Conservation (phyloP, 2,113 vertebrate genomes). For the Hypocryptadius cinnamomeus region DNA sequence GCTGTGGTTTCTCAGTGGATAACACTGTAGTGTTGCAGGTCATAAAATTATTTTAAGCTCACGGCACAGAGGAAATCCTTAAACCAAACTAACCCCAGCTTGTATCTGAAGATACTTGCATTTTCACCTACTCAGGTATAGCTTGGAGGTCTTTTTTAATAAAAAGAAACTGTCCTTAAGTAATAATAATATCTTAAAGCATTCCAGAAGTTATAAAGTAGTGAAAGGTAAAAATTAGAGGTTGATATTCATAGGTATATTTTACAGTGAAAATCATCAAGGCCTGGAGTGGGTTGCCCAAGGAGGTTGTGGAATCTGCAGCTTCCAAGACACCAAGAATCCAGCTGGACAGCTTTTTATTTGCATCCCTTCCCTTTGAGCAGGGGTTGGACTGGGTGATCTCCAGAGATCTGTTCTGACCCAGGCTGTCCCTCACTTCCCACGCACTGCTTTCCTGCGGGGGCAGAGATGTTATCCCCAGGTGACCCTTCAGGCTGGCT, state of each 20-base stretch:
- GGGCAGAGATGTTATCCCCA: neutral
- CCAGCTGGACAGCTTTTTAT: neutral
- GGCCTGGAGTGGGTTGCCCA: neutral
- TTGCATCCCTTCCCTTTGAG: neutral
- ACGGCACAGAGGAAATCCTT: neutral
- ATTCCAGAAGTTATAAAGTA: neutral
- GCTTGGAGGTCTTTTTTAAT: neutral
- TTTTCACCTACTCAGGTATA: neutral
- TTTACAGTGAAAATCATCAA: neutral
- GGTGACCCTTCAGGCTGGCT: neutral
- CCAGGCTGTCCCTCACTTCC: fast-evolving
- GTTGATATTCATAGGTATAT: neutral
- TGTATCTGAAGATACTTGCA: neutral
- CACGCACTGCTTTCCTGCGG: fast-evolving
- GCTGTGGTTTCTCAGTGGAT: neutral
- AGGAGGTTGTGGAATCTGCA: neutral
- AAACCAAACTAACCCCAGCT: neutral
- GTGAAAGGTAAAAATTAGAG: neutral
- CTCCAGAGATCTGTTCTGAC: neutral
- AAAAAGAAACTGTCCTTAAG: neutral
- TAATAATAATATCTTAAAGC: neutral
- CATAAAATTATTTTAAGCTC: neutral
- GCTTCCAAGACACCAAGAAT: neutral
- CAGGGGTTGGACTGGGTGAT: neutral
- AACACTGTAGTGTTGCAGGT: neutral